Conservation (phyloP, 2,113 vertebrate genomes). For the Butastur rufipennis region DNA sequence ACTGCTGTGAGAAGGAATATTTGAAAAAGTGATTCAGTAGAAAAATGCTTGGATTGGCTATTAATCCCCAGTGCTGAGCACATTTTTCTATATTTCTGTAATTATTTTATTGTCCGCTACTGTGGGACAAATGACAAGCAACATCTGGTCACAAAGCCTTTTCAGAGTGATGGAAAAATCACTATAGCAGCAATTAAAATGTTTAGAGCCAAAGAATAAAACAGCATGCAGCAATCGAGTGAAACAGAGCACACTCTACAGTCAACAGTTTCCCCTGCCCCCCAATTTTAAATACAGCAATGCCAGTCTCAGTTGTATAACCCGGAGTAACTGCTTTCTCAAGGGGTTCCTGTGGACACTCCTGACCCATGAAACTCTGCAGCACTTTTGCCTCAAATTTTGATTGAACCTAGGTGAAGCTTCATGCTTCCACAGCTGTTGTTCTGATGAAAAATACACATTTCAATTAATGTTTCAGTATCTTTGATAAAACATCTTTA, state of each 20-base stretch:
- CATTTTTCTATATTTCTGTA: constrained; percentile 22
- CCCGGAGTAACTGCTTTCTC: background rate
- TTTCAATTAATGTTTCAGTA: background rate
- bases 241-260: background rate
- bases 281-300: background rate
- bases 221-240: background rate
- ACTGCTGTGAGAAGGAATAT: background rate
- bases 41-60: constrained; percentile 29
- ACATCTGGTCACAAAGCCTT: constrained; percentile 34
- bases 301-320: background rate
- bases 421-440: background rate
- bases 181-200: background rate
- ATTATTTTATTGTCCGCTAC: constrained; percentile 43
- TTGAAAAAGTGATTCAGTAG: constrained; percentile 23
- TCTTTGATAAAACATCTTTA: background rate
- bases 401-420: background rate
- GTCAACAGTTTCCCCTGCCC: background rate
- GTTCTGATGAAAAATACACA: background rate
- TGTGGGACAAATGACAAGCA: constrained; percentile 52
- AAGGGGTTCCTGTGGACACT: background rate
- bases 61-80: background rate
- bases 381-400: background rate
- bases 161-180: background rate
- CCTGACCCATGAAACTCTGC: background rate
- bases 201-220: background rate